Evolutionary conservation across 2,113 vertebrate genomes (phyloP), one percentile per base, ranked within the genome.

Genomic region (Neofelis nebulosa): DNA sequence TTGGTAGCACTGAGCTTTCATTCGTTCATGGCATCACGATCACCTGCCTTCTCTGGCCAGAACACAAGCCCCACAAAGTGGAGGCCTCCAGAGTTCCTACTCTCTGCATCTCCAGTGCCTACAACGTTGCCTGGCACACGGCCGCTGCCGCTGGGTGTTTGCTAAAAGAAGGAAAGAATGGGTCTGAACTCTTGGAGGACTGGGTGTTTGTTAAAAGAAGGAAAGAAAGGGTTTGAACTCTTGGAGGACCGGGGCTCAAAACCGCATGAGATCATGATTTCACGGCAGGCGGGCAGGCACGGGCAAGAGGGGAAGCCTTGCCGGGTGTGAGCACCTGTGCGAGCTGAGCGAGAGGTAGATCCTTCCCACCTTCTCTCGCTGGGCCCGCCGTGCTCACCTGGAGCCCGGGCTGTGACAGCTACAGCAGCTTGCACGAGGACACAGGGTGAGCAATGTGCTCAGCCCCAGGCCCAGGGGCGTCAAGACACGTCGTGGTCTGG

Each of bases 391-490:
- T 3, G 0, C 1, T 3, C 3, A 13, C 13, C 14, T 8, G 31
- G 48, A 48, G 0, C 41, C 74, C 36, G 50, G 18, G 38, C 1
- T 1, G 0, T 3, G 25, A 48, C 29, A 29, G 65, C 61, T 10
- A 15, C 3, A 3, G 86, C 1, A 0, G 12, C 13, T 3, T 12
- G 2, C 19, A 6, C 15, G 0, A 0, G 15, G 38, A 3, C 11
- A 15, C 19, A 29, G 85, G 52, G 6, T 21, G 52, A 79, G 0
- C 0, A 0, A 9, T 3, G 45, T 19, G 3, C n/a, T 41, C 31
- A 13, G 57, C 9, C 15, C 90, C 25, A 41, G 14, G 19, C 11
- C 69, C 27, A 27, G 69, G 65, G 29, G 50, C 3, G 11, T 1
- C 0, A 0, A 27, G 66, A 19, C 27, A 0, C 33, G 14, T 25